Conservation (phyloP, 2,888 invertebrate species). For the Brachynemurus nebulosus region DNA sequence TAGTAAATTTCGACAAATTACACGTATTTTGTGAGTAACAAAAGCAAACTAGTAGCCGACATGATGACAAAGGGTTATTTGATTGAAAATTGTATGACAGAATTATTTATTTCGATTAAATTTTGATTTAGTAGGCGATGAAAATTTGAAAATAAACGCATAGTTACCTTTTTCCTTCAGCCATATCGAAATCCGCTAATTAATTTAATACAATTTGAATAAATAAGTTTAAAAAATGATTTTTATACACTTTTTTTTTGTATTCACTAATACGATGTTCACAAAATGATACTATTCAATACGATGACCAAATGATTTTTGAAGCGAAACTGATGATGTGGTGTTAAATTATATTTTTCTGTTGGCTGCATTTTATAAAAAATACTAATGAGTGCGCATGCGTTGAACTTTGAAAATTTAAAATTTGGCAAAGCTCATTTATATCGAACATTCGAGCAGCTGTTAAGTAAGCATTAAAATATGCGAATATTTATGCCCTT, state of each 20-base stretch:
- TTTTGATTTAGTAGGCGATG: background rate
- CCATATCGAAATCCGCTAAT: slow-evolving; percentile 20
- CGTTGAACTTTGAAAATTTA: background rate
- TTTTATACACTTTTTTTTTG: no score
- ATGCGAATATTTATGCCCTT: no score
- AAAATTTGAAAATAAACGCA: background rate
- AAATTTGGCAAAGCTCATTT: background rate
- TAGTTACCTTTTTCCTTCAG: slow-evolving; percentile 26
- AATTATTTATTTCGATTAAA: background rate
- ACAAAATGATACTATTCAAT: no score
- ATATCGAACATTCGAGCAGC: no score
- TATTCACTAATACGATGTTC: no score
- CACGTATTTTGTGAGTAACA: background rate
- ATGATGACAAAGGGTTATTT: slow-evolving; percentile 9
- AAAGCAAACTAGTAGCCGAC: slow-evolving; percentile 5
- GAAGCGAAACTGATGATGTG: slow-evolving; percentile 2
- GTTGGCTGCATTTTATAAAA: background rate
- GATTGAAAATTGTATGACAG: slow-evolving; percentile 3
- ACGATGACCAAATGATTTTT: background rate
- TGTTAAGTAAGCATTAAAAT: no score
- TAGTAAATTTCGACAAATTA: background rate
- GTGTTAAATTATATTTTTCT: background rate
- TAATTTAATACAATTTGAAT: background rate
- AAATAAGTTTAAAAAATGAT: no score
- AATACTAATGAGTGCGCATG: background rate